Evolutionary conservation across 2,888 invertebrate species (phyloP), one percentile per base, ranked within the genome.

Genomic region (Sarcophaga carnaria): DNA sequence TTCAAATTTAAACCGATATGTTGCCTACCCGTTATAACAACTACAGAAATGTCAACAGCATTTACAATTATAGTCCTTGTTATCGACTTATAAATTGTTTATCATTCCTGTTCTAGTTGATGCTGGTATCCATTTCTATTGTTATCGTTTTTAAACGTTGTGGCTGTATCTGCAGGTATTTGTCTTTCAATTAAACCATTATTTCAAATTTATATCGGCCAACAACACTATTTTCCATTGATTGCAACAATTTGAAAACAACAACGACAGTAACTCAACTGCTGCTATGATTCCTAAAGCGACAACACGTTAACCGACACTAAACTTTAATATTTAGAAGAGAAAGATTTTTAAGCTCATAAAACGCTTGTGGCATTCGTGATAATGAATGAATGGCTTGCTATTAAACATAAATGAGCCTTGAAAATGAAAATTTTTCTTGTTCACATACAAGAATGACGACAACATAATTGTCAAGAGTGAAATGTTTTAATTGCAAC

Each of bases 211-310:
- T 37, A 14, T 76, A 12, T 59, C 66, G 66, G 59, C 54, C 66
- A 27, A 37, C 20, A 76, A 67, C 66, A 76, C 54, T 37, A 67
- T 67, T 76, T 76, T 22, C 59, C 59, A 76, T 76, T 76, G 54
- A 67, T 76, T 76, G 37, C 59, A 67, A 59, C 37, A 66, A 59
- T 37, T 22, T 22, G 1, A 62, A 20, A 20, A 22, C 47, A 8
- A 72, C 66, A n/a, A 14, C 3, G 20, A 20, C 49, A 45, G 2
- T 20, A 67, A 14, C 37, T 66, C n/a, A 14, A 37, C 37, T 37
- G 37, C 4, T 54, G 3, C 14, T 54, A 54, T 17, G 12, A 54
- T 2, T 14, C 12, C 4, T 54, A 45, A 5, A 3, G 45, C 67
- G 45, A 45, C 67, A 22, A 17, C 54, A 17, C 14, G 14, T 54